Percentiles rank a stretch among this genome's conserved stretches.
Conservation (phyloP, 1,140 invertebrate species). For the Doryteuthis pealeii region DNA sequence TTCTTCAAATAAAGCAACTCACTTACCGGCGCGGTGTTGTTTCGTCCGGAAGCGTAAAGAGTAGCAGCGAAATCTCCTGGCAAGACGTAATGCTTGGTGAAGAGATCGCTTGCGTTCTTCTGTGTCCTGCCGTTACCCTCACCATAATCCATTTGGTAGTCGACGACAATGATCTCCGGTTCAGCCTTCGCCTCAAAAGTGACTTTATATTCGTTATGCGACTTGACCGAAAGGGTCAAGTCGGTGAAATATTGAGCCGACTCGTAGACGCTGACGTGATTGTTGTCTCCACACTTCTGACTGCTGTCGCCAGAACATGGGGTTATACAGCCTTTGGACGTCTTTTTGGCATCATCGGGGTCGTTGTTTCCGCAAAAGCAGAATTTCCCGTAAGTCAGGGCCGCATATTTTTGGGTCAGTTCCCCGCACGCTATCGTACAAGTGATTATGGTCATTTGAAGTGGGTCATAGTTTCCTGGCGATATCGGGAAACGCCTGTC, state of each 20-base stretch:
- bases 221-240: conserved; percentile 22
- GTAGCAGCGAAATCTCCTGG: conserved; percentile 34
- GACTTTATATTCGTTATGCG: conserved; percentile 4
- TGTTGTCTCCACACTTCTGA: conserved; percentile 28
- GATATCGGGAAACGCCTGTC: conserved; percentile 25
- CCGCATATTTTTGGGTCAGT: conserved; percentile 25
- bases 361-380: conserved; percentile 37
- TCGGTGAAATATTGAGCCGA: conserved; percentile 30
- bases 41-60: conserved; percentile 31
- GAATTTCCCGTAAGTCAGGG: conserved; percentile 30
- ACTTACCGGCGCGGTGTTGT: conserved; percentile 34
- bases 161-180: conserved; percentile 10
- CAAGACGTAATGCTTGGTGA: conserved; percentile 20
- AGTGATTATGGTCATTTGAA: conserved; percentile 6
- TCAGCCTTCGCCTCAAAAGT: conserved; percentile 20
- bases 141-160: conserved; percentile 39
- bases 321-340: conserved; percentile 21
- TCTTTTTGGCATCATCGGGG: conserved; percentile 9
- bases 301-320: conserved; percentile 27
- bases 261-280: conserved; percentile 34
- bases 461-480: conserved; percentile 32
- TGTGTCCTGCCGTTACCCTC: conserved; percentile 31
- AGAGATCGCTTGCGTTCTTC: conserved; percentile 34
- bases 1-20: background rate
- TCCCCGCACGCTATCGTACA: conserved; percentile 31